Evolutionary conservation across 2,888 invertebrate species (phyloP), one percentile per base, ranked within the genome.

Genomic region (Zhengitettix transpicula): DNA sequence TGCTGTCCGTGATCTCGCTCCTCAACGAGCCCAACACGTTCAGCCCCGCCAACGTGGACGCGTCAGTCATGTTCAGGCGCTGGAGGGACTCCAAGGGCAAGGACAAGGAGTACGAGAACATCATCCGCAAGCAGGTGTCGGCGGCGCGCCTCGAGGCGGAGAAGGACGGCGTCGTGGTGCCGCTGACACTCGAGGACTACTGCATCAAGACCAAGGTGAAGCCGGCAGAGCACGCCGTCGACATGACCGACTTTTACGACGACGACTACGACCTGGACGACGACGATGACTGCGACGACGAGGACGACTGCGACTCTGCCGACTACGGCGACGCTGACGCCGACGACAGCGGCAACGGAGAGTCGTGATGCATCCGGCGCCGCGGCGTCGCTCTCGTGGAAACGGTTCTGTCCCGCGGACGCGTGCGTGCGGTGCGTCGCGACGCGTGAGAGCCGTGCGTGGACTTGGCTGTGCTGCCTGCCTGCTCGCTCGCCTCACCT

Each of bases 11-110:
- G 68, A 99, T 99, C 71, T 99, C 98, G 15, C 81, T 99, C 65
- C 81, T 99, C 70, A 99, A 99, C 78, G 99, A 99, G 78, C 99
- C 99, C 65, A 99, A 99, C 78, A 99, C 98, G 65, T 98, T 88
- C 77, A 98, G 97, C 69, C 99, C 99, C 55, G 99, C 99, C 67
- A 99, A 99, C 74, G 99, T 99, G 40, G 99, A 99, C 79, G 98
- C 99, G 52, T 97, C 97, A 60, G 98, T 99, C 61, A 98, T 98
- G 96, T 99, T 96, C 75, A 83, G 98, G 70, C 87, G 95, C 74
- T 99, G 96, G 96, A 89, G 93, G 69, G 97, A 98, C 70, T 94
- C 96, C 68, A 93, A 94, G 79, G 96, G 96, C 66, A 89, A 89
- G 76, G 95, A 97, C 76, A 96, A 95, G 76, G 98, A 99, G 77